Evolutionary conservation across 2,797 vertebrate species (phyloP), one percentile per base, ranked within the genome.

Genomic region (Vireo griseus): DNA sequence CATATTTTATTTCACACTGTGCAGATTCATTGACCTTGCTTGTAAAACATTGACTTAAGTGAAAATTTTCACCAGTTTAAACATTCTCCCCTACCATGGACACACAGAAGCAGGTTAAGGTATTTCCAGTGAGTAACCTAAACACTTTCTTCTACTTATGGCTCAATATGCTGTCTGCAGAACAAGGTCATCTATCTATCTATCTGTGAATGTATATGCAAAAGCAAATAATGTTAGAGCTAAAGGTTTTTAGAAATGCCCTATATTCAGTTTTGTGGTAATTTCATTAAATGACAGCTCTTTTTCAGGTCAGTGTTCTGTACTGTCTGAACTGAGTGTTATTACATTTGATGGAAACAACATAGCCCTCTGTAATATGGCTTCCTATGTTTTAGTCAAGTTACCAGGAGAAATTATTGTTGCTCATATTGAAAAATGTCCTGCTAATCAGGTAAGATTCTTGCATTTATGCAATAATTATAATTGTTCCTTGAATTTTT

Each of bases 281-380:
- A 92, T 31, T 31, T 93, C 65, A 93, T 93, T 95, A 96, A 96
- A 81, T 92, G n/a, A 40, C 77, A 62, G 39, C 66, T 94, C 24
- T 95, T 83, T 94, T 76, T 45, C 92, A 99, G 99, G 99, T 97
- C 99, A 99, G 48, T 99, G 99, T 96, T 99, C 99, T 50, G 97
- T 99, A 88, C 98, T 99, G 96, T 99, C 99, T 86, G 99, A 99
- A 96, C 97, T 99, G 81, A 99, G 99, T 25, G 98, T 99, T 71
- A 99, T 99, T 90, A 99, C 99, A 1, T 99, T 99, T 80, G 99
- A 99, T 94, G 99, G 99, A 90, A 99, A 99, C 96, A 99, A 99
- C 26, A 98, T 99, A 74, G 99, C 99, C 25, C 97, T 99, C 58
- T 99, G 99, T 84, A 99, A 99, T 82, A 98, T 98, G 62, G 99